Base-by-base conservation (phyloP, 2,797 vertebrate species). In the Momotus momota region DNA sequence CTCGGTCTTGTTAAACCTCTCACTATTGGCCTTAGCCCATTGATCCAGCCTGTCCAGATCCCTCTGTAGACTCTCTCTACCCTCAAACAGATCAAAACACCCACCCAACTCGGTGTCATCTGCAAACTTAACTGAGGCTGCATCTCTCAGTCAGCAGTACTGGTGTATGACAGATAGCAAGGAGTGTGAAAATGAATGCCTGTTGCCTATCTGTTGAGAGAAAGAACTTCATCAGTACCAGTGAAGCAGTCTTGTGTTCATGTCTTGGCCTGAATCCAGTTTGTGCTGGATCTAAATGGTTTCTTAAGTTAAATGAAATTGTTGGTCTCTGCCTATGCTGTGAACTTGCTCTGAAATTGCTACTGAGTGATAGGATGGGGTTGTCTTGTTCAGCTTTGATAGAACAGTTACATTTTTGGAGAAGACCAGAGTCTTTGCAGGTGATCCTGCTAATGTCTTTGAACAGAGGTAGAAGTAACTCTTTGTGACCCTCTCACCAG, bases 121-220 rank as follows among this genome's bases (percentile, higher is more conserved):
- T 55, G 31, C 29, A 33, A 9, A 57, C n/a, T 57, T 57, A 35
- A 33, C 31, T 57, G 54, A 57, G 31, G 54, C 12, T 33, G 2
- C 22, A 26, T 58, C 1, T 52, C 12, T 25, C 35, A 48, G 27
- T 64, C 38, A 48, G 21, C 67, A 16, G 29, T 71, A 21, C 21
- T 69, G 18, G 7, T 64, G 4, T 19, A 7, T 86, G 70, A 73
- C 33, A 71, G 1, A 41, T 33, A 52, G 17, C 35, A 60, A 43
- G 22, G 26, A 66, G 17, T 19, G 8, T 65, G 55, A 58, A 35
- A 64, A 3, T 57, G 31, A 5, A 6, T 77, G 14, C 23, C 35
- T 46, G 14, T 54, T 88, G 29, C 11, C 52, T 60, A 0, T 38
- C 25, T 81, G 0, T 55, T 40, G 23, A 40, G 48, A 40, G 40